phyloP scores from a whole-genome alignment of 35 echinoderm and acorn worm genomes.

The Hemicentrotus pulcherrimus region DNA sequence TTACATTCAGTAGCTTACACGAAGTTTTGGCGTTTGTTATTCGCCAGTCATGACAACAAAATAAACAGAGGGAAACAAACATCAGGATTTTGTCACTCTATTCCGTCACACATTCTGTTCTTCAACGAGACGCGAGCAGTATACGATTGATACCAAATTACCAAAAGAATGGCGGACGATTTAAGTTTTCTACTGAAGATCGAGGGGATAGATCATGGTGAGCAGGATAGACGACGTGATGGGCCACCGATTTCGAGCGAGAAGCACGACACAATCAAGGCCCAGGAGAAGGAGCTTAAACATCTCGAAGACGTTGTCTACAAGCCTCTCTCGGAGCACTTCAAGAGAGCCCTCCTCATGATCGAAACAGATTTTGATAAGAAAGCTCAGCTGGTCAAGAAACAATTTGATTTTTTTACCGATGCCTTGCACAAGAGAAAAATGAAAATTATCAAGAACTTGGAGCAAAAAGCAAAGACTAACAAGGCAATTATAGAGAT shows the following conservation, averaged over 20 bases:
- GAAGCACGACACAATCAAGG: not conserved
- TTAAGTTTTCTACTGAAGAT: not conserved
- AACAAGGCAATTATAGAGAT: not conserved
- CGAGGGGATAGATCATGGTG: not conserved
- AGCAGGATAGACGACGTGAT: not conserved
- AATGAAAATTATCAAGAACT: not conserved
- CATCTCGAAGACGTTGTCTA: constrained; percentile 31
- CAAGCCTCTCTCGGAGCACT: not conserved
- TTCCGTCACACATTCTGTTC: not conserved
- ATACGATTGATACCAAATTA: not conserved
- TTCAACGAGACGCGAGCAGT: not conserved
- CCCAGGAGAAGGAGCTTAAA: not conserved
- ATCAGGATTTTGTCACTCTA: not conserved
- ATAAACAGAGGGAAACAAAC: not conserved
- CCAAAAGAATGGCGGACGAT: not conserved
- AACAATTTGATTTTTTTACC: not conserved
- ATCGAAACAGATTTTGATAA: not conserved
- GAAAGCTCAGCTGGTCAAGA: not conserved
- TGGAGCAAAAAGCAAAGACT: not conserved
- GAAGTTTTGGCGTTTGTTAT: no score
- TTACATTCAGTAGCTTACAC: no score
- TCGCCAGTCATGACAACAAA: no score
- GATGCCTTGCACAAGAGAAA: not conserved
- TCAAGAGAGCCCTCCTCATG: not conserved
- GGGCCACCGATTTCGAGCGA: not conserved